phyloP scores from a whole-genome alignment of 2,888 invertebrate genomes.

The Lasioglossum leucozonium region DNA sequence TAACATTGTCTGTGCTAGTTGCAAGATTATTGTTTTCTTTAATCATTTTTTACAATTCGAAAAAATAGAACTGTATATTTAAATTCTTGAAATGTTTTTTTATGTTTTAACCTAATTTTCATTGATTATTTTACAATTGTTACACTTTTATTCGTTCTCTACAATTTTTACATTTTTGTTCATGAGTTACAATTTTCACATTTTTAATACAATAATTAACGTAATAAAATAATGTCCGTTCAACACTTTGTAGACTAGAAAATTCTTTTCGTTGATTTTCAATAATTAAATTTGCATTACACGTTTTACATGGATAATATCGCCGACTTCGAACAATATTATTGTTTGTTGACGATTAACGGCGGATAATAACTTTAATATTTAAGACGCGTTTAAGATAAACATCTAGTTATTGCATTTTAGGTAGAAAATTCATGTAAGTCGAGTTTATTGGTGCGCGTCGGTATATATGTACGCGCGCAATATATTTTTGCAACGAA shows the following conservation, averaged over 20 bases:
- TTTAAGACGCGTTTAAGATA: not conserved
- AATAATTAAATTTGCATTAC: not conserved
- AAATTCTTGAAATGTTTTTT: not conserved
- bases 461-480: not conserved
- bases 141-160: too few relatives aligned
- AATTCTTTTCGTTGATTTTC: not conserved
- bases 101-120: too few relatives aligned
- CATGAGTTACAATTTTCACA: not conserved
- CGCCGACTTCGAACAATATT: not conserved
- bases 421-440: constrained; percentile 5
- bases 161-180: not conserved
- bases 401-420: not conserved
- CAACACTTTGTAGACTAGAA: not conserved
- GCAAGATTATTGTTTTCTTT: not conserved
- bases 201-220: too few relatives aligned
- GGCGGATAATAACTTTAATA: not conserved
- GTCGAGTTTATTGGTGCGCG: not conserved
- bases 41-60: not conserved
- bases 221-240: too few relatives aligned
- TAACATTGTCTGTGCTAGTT: not conserved
- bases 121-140: not conserved
- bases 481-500: not conserved
- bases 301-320: not conserved
- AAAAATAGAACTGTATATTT: not conserved
- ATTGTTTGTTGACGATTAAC: not conserved